Evolutionary conservation across 2,113 vertebrate species (phyloP).

Genomic region (Cephalopholis sonnerati): DNA sequence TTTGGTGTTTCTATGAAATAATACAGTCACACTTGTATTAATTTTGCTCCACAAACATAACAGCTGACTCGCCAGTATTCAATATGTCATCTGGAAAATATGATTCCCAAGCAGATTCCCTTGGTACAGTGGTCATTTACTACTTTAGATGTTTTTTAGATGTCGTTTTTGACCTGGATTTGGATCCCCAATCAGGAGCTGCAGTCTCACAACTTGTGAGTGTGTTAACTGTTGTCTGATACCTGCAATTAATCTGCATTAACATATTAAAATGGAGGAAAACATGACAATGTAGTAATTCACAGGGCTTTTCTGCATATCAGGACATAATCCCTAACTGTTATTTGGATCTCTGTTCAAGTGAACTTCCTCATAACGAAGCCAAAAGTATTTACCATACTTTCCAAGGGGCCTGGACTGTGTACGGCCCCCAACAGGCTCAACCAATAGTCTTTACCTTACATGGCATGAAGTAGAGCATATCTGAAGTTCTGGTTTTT

Average conservation of each 20-base stretch:
- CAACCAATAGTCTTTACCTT: conserved; percentile 9
- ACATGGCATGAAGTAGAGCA: neutral
- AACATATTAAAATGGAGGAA: neutral
- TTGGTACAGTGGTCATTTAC: too few relatives aligned
- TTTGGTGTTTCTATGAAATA: neutral
- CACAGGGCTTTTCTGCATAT: neutral
- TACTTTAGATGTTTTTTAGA: too few relatives aligned
- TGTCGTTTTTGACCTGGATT: too few relatives aligned
- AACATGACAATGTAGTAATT: neutral
- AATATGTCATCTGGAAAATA: neutral
- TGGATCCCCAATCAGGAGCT: too few relatives aligned
- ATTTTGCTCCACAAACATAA: neutral
- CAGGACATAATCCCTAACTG: neutral
- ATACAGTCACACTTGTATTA: neutral
- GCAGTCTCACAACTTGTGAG: neutral
- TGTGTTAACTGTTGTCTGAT: neutral
- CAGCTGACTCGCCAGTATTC: neutral
- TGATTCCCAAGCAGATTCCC: neutral
- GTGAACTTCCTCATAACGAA: neutral
- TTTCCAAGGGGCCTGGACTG: neutral
- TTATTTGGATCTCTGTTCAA: neutral
- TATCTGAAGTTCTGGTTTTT: neutral
- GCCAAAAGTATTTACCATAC: neutral
- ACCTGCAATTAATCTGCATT: neutral
- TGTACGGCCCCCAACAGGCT: neutral